A percentile compares a stretch with the other conserved stretches of the same genome.
These are phyloP conservation scores for Netelia virgata DNA, from an alignment of 2,888 invertebrate genomes.

Conservation along the genomic window DNA sequence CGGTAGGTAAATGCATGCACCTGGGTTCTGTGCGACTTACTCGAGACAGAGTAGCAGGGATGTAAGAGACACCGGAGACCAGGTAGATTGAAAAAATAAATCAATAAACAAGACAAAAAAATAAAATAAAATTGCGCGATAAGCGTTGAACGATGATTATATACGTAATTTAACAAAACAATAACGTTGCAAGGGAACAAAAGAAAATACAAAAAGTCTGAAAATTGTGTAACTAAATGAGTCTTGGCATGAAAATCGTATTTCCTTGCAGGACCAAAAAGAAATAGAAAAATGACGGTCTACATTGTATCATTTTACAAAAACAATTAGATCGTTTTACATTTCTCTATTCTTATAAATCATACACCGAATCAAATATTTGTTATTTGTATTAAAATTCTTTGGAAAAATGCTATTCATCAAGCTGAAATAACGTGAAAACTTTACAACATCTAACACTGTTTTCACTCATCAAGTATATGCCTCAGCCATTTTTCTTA, in stretches of 20 bases:
- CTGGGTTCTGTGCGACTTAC: conserved; percentile 2
- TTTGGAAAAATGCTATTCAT: too few relatives aligned
- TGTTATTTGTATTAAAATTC: too few relatives aligned
- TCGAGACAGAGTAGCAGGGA: background rate
- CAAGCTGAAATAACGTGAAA: too few relatives aligned
- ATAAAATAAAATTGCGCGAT: conserved; percentile 6
- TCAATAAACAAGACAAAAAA: conserved; percentile 10
- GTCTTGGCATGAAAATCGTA: background rate
- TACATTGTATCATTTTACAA: background rate
- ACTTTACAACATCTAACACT: too few relatives aligned
- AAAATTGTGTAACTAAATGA: background rate
- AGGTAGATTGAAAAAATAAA: conserved; percentile 31
- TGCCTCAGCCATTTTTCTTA: too few relatives aligned
- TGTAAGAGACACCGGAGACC: conserved; percentile 42
- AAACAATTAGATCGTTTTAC: background rate
- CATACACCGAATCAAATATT: too few relatives aligned
- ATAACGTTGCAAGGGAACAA: background rate
- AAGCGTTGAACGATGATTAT: conserved; percentile 50
- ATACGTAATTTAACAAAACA: conserved; percentile 11
- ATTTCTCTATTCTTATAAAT: too few relatives aligned
- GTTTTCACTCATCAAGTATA: too few relatives aligned
- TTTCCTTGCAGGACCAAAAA: background rate
- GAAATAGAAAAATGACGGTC: background rate
- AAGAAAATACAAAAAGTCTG: background rate
- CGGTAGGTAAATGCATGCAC: conserved; percentile 42